Base-by-base conservation (phyloP, 2,888 invertebrate genomes). In the Hirudinaria manillensis region DNA sequence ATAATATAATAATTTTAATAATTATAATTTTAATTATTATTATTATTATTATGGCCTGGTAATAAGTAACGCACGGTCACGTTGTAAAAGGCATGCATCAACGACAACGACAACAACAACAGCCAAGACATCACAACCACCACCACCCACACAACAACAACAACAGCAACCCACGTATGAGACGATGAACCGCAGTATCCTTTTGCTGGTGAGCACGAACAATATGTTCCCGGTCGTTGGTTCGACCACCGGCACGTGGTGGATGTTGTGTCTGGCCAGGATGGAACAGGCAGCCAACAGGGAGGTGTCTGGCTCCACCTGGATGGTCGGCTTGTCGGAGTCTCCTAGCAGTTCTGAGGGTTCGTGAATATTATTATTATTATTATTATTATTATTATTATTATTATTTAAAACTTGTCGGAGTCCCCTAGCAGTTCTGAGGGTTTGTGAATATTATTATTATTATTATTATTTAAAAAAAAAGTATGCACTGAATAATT, bases 171-270 rank as follows among this genome's bases (percentile, higher is more conserved):
- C 92, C 87, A 98, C 97, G 88, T 96, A 98, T 87, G 98, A 89
- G 88, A 96, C 97, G 81, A 99, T 90, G 88, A 97, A 99, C 86
- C 96, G 90, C 81, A 99, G 89, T 86, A 99, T 95, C 86, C 98
- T 90, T 88, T 98, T 98, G 87, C 98, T 97, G 72, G 98, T 99
- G 82, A 99, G 90, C 86, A 99, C 97, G 87, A 97, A 97, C 80
- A 99, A 90, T 81, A 97, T 96, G 86, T 97, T 95, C 84, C 96
- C 96, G 56, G 94, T 94, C 77, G 91, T 90, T 72, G 91, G 91
- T 87, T 98, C 97, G 83, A 99, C 94, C 82, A 99, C 95, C 81
- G 98, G 98, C 86, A 99, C 89, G 85, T 98, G 90, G 88, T 98
- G 98, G 83, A 98, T 96, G 86, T 94, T 90, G 87, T 94, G 94